Evolutionary conservation across 2,113 vertebrate species (phyloP).

Genomic region (Gorsachius goisagi): DNA sequence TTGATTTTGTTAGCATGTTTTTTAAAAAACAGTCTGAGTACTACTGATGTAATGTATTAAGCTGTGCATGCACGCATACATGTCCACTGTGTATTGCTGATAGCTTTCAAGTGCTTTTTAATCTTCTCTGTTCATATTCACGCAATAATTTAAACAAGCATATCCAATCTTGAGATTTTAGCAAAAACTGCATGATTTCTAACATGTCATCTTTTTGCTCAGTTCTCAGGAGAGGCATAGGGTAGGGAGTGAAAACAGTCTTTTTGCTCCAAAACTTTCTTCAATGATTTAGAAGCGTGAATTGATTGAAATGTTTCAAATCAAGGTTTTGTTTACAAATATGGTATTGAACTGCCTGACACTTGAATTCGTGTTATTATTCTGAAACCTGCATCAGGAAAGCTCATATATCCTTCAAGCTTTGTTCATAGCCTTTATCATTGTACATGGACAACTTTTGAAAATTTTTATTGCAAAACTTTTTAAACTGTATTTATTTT

Average conservation of each 20-base stretch:
- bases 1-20: neutral
- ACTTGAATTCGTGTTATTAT: neutral
- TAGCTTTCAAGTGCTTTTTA: constrained; percentile 6
- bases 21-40: neutral
- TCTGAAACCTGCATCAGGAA: neutral
- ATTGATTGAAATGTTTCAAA: neutral
- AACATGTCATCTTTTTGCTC: neutral
- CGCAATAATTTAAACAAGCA: neutral
- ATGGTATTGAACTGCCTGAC: neutral
- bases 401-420: neutral
- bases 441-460: neutral
- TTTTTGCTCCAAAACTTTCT: neutral
- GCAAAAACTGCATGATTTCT: neutral
- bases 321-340: neutral
- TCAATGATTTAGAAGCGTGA: neutral
- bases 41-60: neutral
- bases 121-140: neutral
- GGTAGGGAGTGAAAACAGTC: neutral
- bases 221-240: neutral
- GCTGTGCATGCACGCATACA: neutral
- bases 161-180: neutral
- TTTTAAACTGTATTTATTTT: neutral
- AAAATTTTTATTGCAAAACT: neutral
- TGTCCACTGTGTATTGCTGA: neutral
- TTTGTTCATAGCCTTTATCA: neutral